A percentile compares a stretch with the other conserved stretches of the same genome.
phyloP scores from a whole-genome alignment of 2,797 vertebrate species.

The Pseudomugil tenellus region DNA sequence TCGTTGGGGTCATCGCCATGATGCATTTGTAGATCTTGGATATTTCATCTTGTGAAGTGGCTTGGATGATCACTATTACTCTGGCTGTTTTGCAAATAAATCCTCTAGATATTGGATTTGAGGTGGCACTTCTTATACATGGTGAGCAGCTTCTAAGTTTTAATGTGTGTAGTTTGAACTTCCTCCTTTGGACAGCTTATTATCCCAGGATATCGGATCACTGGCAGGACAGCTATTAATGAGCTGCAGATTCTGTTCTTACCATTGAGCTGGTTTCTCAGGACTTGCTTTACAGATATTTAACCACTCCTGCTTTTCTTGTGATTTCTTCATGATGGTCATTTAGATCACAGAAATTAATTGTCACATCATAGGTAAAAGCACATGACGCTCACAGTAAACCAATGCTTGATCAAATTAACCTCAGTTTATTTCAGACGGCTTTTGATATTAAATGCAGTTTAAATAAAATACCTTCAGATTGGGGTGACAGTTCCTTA shows the following conservation, averaged over 20 bases:
- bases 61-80: no score
- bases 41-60: neutral
- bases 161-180: no score
- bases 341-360: neutral
- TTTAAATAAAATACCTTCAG: conserved; percentile 92
- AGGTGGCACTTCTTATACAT: neutral
- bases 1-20: neutral
- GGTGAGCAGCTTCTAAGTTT: no score
- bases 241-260: no score
- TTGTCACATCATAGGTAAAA: neutral
- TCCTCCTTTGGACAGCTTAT: no score
- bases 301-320: no score
- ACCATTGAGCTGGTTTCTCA: no score
- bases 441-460: no score
- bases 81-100: neutral
- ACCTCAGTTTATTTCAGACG: neutral
- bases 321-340: no score
- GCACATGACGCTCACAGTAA: neutral
- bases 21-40: neutral
- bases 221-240: no score
- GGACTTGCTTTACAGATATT: no score
- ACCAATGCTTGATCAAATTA: neutral
- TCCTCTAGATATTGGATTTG: neutral
- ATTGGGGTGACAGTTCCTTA: conserved; percentile 78
- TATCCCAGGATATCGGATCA: no score